A percentile compares a stretch with the other conserved stretches of the same genome.
phyloP scores from a whole-genome alignment of 53 echinoderm and acorn worm genomes.

The Holothuria leucospilota region DNA sequence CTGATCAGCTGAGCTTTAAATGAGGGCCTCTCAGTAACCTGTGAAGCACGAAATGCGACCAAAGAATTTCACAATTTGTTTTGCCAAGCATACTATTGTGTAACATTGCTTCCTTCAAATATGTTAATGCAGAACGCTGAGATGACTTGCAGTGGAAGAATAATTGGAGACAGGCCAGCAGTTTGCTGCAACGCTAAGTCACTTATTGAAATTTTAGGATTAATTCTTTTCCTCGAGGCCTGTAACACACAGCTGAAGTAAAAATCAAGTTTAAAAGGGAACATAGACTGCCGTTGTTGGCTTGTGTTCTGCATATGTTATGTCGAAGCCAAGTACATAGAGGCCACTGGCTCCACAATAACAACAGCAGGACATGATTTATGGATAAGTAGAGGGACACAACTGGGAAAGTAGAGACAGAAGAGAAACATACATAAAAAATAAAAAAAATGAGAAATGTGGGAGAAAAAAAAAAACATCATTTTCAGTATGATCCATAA shows the following conservation, averaged over 20 bases:
- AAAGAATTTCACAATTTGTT: slow-evolving; percentile 38
- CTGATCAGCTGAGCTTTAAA: slow-evolving; percentile 14
- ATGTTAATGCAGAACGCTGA: slow-evolving; percentile 26
- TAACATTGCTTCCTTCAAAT: slow-evolving; percentile 28
- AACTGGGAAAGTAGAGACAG: too few relatives aligned
- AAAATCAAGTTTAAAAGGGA: slow-evolving; percentile 37
- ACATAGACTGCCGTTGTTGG: slow-evolving; percentile 1
- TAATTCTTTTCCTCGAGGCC: slow-evolving; percentile 42
- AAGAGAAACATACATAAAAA: too few relatives aligned
- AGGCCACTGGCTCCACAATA: too few relatives aligned
- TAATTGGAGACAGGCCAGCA: slow-evolving; percentile 40
- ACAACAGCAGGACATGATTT: too few relatives aligned
- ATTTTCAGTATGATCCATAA: too few relatives aligned
- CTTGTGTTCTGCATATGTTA: not conserved
- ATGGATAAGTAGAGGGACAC: too few relatives aligned
- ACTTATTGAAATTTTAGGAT: slow-evolving; percentile 47
- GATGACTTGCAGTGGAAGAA: slow-evolving; percentile 16
- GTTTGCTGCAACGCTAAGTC: slow-evolving; percentile 42
- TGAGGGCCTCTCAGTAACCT: slow-evolving; percentile 28
- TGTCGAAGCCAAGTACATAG: not conserved
- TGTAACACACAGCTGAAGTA: slow-evolving; percentile 40
- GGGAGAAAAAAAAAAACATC: too few relatives aligned
- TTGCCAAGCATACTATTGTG: slow-evolving; percentile 41
- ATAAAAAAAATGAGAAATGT: too few relatives aligned
- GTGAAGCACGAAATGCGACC: not conserved